Conservation (phyloP, 2,797 vertebrate genomes). For the Brotula barbata region DNA sequence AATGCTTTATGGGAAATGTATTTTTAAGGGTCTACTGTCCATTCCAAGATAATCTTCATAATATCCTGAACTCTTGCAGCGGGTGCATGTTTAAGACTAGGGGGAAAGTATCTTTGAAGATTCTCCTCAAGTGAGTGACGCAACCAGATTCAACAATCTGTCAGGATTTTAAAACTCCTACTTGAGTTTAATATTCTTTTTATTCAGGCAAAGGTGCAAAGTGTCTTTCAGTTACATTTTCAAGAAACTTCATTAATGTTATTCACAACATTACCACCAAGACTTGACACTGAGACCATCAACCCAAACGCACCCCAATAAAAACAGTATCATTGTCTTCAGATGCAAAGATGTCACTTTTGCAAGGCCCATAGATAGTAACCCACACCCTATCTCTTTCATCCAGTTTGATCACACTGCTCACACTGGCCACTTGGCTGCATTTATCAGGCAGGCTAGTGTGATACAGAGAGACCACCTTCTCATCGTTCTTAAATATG, state of each 20-base stretch:
- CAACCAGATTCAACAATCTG: too few species aligned
- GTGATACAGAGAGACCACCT: slow-evolving; percentile 57
- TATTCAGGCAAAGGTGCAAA: not conserved
- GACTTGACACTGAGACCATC: not conserved
- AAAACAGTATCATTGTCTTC: slow-evolving; percentile 64
- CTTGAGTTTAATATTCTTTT: not conserved
- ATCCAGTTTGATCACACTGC: slow-evolving; percentile 44
- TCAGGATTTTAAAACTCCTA: too few species aligned
- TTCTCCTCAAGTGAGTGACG: too few species aligned
- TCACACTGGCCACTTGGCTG: slow-evolving; percentile 55
- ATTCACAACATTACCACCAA: not conserved
- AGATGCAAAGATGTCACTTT: slow-evolving; percentile 55
- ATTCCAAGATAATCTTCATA: too few species aligned
- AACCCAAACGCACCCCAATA: slow-evolving; percentile 45
- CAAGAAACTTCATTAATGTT: not conserved
- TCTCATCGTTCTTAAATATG: slow-evolving; percentile 47
- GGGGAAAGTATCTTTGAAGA: too few species aligned
- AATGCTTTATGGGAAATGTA: too few species aligned
- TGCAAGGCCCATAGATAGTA: slow-evolving; percentile 34
- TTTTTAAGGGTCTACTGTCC: too few species aligned
- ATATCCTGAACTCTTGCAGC: too few species aligned
- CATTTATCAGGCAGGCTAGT: slow-evolving; percentile 44
- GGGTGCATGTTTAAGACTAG: too few species aligned
- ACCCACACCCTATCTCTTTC: slow-evolving; percentile 44
- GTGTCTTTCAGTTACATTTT: not conserved